phyloP scores from a whole-genome alignment of 1,140 invertebrate species.

The Zaprionus ghesquierei region DNA sequence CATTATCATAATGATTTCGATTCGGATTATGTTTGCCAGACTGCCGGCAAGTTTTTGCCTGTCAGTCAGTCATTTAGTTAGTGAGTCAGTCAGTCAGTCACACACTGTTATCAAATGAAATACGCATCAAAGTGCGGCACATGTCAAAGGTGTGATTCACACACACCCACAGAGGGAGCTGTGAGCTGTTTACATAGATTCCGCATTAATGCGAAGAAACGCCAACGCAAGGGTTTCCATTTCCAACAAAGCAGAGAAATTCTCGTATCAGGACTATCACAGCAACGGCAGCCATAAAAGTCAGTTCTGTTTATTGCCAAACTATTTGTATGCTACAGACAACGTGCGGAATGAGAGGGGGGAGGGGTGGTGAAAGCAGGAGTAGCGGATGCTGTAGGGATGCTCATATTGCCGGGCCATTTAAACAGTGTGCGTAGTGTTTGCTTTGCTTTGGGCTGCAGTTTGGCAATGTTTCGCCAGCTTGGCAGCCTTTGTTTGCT shows the following conservation, averaged over 20 bases:
- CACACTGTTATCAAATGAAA: conserved; percentile 37
- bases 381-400: background rate
- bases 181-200: conserved; percentile 40
- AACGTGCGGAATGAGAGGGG: background rate
- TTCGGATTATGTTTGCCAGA: background rate
- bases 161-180: background rate
- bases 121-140: conserved; percentile 40
- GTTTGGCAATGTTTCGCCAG: conserved; percentile 15
- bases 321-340: conserved; percentile 46
- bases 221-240: conserved; percentile 23
- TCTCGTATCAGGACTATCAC: background rate
- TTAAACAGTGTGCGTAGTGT: conserved; percentile 4
- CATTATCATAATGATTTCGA: conserved; percentile 61
- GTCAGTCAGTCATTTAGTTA: conserved; percentile 12
- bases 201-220: conserved; percentile 29
- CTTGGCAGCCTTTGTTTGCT: background rate
- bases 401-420: conserved; percentile 30
- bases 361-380: background rate
- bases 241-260: background rate
- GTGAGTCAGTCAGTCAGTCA: conserved; percentile 9
- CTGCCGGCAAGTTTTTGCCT: background rate
- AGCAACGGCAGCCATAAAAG: conserved; percentile 24
- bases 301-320: conserved; percentile 35
- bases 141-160: conserved; percentile 31
- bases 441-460: conserved; percentile 6